Percentiles rank a stretch among this genome's conserved stretches.
phyloP scores from a whole-genome alignment of 2,113 vertebrate genomes.

The Sceloporus undulatus region DNA sequence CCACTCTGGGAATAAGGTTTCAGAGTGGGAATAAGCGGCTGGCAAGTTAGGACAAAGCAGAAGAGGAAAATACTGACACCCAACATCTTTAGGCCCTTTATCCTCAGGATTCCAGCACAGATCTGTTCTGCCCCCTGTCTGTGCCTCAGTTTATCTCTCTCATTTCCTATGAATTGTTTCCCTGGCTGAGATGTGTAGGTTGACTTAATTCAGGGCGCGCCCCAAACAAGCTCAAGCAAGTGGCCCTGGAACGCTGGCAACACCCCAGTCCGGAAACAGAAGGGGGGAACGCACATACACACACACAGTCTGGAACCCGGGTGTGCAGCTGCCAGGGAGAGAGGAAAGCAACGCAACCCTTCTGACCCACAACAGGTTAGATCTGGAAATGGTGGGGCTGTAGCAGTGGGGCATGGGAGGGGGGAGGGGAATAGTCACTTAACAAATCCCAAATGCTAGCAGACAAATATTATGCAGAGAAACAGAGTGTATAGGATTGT shows the following conservation, averaged over 20 bases:
- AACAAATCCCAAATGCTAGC: not conserved
- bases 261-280: slow-evolving; percentile 35
- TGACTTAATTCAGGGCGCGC: not conserved
- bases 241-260: slow-evolving; percentile 22
- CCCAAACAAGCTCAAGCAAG: slow-evolving; percentile 19
- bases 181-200: slow-evolving; percentile 16
- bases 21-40: not conserved
- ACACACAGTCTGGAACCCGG: not conserved
- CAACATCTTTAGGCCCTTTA: not conserved
- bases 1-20: not conserved
- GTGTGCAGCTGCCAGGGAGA: not conserved
- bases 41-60: not conserved
- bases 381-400: not conserved
- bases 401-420: not conserved
- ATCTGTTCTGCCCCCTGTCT: not conserved
- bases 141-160: slow-evolving; percentile 25
- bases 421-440: not conserved
- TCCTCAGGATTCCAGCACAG: not conserved
- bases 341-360: not conserved
- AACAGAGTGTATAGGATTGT: not conserved
- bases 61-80: not conserved
- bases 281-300: not conserved
- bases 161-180: not conserved
- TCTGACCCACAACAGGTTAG: slow-evolving; percentile 30
- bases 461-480: not conserved